Conservation (phyloP, 2,797 vertebrate genomes). For the Tragopan temminckii region DNA sequence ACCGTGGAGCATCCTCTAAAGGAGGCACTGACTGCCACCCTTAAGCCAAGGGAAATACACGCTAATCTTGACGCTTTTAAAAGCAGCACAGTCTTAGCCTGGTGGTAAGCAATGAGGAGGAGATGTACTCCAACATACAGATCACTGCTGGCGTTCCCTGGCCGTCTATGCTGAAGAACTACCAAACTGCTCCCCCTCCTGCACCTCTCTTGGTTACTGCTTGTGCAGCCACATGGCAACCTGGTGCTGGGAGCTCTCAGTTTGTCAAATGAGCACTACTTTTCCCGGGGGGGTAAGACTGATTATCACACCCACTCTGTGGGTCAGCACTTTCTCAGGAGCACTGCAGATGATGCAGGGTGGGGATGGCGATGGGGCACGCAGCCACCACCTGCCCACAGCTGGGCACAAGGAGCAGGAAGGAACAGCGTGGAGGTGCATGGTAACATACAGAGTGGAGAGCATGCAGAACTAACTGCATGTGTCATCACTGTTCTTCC, state of each 20-base stretch:
- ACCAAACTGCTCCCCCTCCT: not conserved
- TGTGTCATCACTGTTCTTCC: not conserved
- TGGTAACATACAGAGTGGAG: not conserved
- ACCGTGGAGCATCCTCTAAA: not conserved
- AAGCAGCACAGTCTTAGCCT: not conserved
- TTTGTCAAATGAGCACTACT: not conserved
- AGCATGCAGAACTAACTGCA: not conserved
- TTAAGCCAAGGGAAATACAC: not conserved
- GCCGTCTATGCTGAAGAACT: not conserved
- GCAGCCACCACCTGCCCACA: no score
- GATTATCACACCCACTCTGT: not conserved
- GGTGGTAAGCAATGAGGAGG: not conserved
- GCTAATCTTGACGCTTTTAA: not conserved
- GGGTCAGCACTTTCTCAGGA: not conserved
- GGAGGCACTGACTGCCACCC: not conserved
- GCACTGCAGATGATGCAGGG: not conserved
- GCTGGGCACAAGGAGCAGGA: rapidly evolving
- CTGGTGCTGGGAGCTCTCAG: not conserved
- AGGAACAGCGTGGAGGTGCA: not conserved
- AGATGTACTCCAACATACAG: not conserved
- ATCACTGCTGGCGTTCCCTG: not conserved
- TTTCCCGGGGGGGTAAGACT: not conserved
- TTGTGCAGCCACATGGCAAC: not conserved
- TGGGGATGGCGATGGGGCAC: rapidly evolving
- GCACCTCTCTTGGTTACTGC: not conserved